Evolutionary conservation across 2,797 vertebrate genomes (phyloP).

Genomic region (Uromys caudimaculatus): DNA sequence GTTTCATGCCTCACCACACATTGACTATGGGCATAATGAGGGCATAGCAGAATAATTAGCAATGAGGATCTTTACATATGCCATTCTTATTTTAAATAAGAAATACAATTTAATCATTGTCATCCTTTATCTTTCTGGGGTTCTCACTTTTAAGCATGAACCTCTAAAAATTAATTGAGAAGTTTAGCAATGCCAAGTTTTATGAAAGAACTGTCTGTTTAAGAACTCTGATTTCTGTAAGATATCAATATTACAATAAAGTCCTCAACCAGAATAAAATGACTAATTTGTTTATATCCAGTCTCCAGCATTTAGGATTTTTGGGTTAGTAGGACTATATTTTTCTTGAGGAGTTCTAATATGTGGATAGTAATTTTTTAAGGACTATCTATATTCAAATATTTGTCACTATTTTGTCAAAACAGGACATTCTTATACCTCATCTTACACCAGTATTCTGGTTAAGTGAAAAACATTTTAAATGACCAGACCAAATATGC

Average conservation of each 20-base stretch:
- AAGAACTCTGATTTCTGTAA: not conserved
- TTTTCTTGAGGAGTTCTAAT: not conserved
- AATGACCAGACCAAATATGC: not conserved
- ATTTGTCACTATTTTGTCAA: not conserved
- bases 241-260: not conserved
- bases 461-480: constrained; percentile 32
- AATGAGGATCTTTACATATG: not conserved
- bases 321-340: not conserved
- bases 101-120: not conserved
- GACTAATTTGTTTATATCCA: not conserved
- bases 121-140: constrained; percentile 1
- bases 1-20: not conserved
- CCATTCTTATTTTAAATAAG: not conserved
- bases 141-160: constrained; percentile 45
- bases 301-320: not conserved
- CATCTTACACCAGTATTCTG: not conserved
- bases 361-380: constrained; percentile 28
- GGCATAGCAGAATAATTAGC: not conserved
- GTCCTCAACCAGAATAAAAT: constrained; percentile 12
- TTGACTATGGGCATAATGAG: not conserved
- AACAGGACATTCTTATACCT: constrained; percentile 27
- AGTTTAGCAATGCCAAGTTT: not conserved
- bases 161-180: constrained; percentile 47
- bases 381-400: not conserved
- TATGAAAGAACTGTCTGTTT: not conserved